Evolutionary conservation across 2,797 vertebrate species (phyloP).

Genomic region (Cuniculus paca): DNA sequence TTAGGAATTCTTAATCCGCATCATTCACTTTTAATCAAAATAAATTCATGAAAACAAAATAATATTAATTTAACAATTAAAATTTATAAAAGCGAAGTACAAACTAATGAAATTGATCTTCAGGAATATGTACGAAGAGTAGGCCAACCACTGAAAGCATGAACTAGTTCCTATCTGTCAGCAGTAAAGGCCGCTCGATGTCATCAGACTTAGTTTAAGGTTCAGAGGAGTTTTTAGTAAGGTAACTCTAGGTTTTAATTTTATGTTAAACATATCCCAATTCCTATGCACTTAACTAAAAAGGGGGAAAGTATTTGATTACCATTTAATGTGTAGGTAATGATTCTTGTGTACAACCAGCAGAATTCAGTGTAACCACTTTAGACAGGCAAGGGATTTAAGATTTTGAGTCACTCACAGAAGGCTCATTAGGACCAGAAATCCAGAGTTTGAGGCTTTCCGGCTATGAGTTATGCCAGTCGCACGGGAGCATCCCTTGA

Average conservation of each 20-base stretch:
- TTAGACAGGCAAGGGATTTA: background rate
- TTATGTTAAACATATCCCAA: background rate
- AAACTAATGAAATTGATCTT: slow-evolving; percentile 11
- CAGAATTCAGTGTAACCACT: background rate
- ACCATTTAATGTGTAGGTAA: background rate
- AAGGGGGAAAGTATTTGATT: background rate
- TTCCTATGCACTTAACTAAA: background rate
- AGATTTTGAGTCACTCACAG: background rate
- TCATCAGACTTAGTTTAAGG: background rate
- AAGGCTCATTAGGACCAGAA: background rate
- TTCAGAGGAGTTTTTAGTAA: background rate
- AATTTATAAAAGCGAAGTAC: background rate
- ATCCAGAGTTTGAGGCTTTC: background rate
- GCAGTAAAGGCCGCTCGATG: background rate
- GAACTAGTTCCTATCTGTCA: background rate
- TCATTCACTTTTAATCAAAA: background rate
- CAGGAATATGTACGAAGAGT: background rate
- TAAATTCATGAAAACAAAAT: slow-evolving; percentile 33
- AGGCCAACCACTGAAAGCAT: background rate
- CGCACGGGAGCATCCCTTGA: background rate
- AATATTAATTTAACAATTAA: background rate
- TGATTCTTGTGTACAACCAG: background rate
- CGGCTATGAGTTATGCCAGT: background rate
- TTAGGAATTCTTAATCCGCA: background rate
- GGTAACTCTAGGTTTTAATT: background rate